Percentiles rank a stretch among this genome's conserved stretches.
Conservation (phyloP, 2,113 vertebrate genomes). For the Lampris incognitus region DNA sequence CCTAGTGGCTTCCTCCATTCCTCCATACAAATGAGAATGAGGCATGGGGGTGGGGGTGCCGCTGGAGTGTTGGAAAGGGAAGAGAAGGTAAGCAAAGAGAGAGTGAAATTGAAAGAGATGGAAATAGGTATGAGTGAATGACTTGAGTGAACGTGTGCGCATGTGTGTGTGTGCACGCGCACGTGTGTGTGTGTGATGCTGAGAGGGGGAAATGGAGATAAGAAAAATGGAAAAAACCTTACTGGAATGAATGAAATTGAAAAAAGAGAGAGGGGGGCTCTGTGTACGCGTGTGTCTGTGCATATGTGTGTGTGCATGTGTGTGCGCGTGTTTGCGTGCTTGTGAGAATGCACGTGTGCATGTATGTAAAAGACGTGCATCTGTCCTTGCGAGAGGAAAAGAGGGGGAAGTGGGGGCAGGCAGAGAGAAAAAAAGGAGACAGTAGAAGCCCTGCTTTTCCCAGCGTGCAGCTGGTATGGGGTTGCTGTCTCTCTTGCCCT, state of each 20-base stretch:
- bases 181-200: conserved; percentile 55
- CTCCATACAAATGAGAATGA: conserved; percentile 75
- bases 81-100: conserved; percentile 61
- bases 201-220: conserved; percentile 73
- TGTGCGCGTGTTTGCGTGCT: not conserved
- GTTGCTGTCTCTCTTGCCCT: conserved; percentile 71
- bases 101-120: conserved; percentile 76
- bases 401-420: conserved; percentile 58
- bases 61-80: not conserved
- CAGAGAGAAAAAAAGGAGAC: conserved; percentile 38
- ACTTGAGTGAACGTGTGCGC: conserved; percentile 50
- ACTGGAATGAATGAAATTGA: conserved; percentile 76
- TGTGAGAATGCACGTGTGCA: not conserved
- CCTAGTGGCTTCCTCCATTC: conserved; percentile 12
- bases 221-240: conserved; percentile 79
- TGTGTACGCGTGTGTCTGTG: conserved; percentile 21
- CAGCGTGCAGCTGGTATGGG: conserved; percentile 73
- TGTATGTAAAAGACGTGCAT: conserved; percentile 45
- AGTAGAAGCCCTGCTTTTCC: conserved; percentile 60
- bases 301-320: conserved; percentile 31
- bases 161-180: not conserved
- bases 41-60: conserved; percentile 51
- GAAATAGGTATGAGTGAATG: conserved; percentile 70
- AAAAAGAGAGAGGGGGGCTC: conserved; percentile 63
- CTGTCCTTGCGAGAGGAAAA: conserved; percentile 50